These are phyloP conservation scores for Calliphora vicina DNA, from an alignment of 1,140 invertebrate genomes.

Conservation along the genomic window DNA sequence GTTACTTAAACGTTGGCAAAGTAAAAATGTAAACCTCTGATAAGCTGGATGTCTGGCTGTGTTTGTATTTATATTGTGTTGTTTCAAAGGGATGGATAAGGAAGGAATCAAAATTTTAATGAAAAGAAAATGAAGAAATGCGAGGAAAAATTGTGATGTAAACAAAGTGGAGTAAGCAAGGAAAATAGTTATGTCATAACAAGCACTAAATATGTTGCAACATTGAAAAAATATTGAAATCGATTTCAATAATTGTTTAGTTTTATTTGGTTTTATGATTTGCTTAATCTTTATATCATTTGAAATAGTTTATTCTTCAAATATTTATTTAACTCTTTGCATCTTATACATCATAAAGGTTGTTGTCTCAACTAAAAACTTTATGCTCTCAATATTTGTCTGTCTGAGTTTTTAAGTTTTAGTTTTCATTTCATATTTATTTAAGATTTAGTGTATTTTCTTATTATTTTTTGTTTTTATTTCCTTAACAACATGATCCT, in stretches of 20 bases:
- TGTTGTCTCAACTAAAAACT: no score
- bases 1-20: conserved; percentile 13
- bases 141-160: no score
- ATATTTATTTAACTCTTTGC: no score
- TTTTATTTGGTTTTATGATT: no score
- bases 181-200: no score
- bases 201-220: no score
- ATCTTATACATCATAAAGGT: no score
- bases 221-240: no score
- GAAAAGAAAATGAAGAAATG: neutral
- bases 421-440: neutral
- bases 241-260: no score
- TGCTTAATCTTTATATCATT: no score
- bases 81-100: neutral
- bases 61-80: neutral
- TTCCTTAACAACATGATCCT: neutral
- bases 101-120: neutral
- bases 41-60: neutral
- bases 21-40: neutral
- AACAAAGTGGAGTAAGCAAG: neutral
- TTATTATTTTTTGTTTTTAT: neutral
- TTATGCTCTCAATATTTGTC: neutral
- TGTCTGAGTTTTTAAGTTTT: neutral
- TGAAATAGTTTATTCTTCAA: no score
- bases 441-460: neutral